Evolutionary conservation across 2,888 invertebrate species (phyloP).

Genomic region (Perithous albicinctus): DNA sequence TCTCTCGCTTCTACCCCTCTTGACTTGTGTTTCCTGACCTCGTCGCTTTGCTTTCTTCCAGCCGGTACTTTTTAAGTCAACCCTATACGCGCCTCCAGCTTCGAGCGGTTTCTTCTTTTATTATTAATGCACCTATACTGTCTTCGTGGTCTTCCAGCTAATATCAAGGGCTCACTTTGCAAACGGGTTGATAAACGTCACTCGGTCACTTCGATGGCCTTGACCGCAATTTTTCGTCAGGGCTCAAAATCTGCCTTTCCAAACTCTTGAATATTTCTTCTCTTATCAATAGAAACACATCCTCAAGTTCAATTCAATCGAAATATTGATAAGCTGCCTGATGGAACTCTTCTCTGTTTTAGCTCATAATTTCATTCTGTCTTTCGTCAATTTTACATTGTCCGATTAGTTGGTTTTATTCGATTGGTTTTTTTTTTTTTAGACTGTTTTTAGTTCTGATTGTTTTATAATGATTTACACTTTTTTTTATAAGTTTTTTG

Average conservation of each 20-base stretch:
- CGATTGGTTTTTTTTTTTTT: no score
- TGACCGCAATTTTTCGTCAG: conserved; percentile 16
- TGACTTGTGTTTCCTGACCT: not conserved
- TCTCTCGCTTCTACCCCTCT: not conserved
- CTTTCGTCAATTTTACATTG: no score
- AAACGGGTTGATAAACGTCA: not conserved
- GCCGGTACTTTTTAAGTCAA: no score
- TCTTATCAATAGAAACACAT: not conserved
- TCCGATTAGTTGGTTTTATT: no score
- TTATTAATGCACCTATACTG: not conserved
- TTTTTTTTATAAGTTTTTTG: no score
- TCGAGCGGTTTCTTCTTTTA: not conserved
- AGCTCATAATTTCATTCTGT: no score
- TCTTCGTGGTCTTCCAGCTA: not conserved
- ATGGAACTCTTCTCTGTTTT: no score
- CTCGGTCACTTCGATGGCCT: not conserved
- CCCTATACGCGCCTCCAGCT: not conserved
- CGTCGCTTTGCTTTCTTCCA: no score
- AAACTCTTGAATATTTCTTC: not conserved
- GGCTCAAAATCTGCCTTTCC: not conserved
- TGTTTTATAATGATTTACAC: no score
- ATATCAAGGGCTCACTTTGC: not conserved
- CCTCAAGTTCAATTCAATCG: not conserved
- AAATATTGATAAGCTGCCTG: no score
- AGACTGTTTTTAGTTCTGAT: no score